A percentile compares a stretch with the other conserved stretches of the same genome.
phyloP scores from a whole-genome alignment of 1,140 invertebrate species.

The Pachypeltis micranthus region DNA sequence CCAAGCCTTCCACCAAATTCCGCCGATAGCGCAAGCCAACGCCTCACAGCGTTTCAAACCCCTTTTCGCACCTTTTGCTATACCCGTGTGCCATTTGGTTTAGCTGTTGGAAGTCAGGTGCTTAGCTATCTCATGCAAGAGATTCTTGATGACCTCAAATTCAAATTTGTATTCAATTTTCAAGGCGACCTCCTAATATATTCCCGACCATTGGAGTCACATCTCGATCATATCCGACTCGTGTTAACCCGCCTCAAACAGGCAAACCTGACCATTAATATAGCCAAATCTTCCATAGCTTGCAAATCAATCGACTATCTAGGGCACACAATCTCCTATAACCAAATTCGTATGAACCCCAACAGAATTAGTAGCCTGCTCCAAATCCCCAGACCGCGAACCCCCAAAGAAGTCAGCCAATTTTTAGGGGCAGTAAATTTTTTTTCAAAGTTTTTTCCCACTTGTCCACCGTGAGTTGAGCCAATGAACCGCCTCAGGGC shows the following conservation, averaged over 20 bases:
- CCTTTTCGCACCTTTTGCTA: not conserved
- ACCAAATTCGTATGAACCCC: conserved; percentile 10
- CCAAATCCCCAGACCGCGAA: conserved; percentile 19
- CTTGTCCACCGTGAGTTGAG: no score
- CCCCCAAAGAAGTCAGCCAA: not conserved
- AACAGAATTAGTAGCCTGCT: conserved; percentile 5
- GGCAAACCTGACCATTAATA: conserved; percentile 22
- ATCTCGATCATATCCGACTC: no score
- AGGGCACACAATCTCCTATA: conserved; percentile 12
- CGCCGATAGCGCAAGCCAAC: not conserved
- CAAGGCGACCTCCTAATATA: conserved; percentile 31
- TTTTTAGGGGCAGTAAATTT: not conserved
- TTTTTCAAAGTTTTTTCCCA: not conserved
- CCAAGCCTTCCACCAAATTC: not conserved
- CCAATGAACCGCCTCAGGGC: not conserved
- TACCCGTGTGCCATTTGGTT: not conserved
- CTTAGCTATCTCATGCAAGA: conserved; percentile 32
- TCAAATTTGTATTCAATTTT: conserved; percentile 20
- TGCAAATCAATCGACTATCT: conserved; percentile 3
- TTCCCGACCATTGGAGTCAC: conserved; percentile 17
- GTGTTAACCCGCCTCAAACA: conserved; percentile 16
- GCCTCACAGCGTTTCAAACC: not conserved
- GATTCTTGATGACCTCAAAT: conserved; percentile 17
- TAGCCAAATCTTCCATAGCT: conserved; percentile 17
- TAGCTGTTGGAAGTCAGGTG: conserved; percentile 23